A percentile compares a stretch with the other conserved stretches of the same genome.
Conservation (phyloP, 1,140 invertebrate genomes). For the Myzus persicae region DNA sequence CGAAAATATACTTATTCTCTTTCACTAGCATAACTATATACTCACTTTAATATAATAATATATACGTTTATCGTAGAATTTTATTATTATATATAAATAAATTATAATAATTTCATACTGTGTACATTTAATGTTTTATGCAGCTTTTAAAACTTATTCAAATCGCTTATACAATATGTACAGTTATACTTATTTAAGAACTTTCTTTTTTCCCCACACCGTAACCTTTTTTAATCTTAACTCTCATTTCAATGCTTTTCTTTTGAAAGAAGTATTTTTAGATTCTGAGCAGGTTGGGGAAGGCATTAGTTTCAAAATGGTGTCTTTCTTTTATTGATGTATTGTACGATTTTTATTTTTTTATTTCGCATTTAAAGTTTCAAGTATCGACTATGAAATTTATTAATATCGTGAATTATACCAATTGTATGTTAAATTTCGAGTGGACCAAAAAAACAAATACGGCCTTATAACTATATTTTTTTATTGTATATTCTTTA, state of each 20-base stretch:
- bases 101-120: conserved; percentile 19
- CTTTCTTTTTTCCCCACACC: neutral
- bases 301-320: neutral
- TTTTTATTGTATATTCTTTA: neutral
- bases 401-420: neutral
- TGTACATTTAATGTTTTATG: conserved; percentile 9
- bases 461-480: neutral
- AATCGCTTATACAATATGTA: neutral
- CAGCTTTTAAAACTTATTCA: neutral
- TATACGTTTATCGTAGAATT: neutral
- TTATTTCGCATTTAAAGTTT: neutral
- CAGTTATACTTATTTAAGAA: neutral
- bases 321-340: neutral
- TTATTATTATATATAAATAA: conserved; percentile 8
- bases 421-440: neutral
- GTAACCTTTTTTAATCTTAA: neutral
- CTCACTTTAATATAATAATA: neutral
- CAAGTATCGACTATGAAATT: neutral
- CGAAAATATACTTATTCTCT: no score
- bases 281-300: neutral
- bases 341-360: neutral
- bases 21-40: neutral
- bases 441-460: neutral
- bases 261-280: neutral
- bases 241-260: neutral